Conservation (phyloP, 53 echinoderm and acorn worm genomes). For the Pentamera pediparva region DNA sequence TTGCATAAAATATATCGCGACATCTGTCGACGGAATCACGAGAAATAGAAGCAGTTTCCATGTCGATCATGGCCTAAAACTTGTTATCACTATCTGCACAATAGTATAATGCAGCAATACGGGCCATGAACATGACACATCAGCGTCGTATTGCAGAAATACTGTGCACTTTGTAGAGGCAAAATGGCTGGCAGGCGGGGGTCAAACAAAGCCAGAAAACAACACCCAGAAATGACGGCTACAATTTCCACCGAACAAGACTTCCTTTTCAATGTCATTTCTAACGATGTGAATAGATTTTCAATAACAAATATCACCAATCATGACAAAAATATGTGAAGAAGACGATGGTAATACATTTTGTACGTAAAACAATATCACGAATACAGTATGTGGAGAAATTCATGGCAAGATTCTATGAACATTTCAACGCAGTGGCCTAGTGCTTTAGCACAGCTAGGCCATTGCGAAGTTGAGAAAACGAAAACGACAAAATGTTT, state of each 20-base stretch:
- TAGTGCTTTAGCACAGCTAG: conserved; percentile 17
- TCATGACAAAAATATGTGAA: conserved; percentile 51
- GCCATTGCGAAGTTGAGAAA: conserved; percentile 17
- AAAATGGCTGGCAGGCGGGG: conserved; percentile 95
- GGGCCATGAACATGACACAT: neutral
- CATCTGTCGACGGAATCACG: neutral
- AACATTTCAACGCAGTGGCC: conserved; percentile 30
- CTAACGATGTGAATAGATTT: conserved; percentile 25
- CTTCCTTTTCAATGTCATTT: conserved; percentile 60
- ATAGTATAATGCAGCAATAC: neutral
- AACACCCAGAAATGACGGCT: conserved; percentile 90
- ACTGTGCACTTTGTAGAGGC: conserved; percentile 28
- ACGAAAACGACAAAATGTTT: neutral
- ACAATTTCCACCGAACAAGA: conserved; percentile 89
- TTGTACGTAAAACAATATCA: conserved; percentile 22
- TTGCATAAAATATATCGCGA: conserved; percentile 30
- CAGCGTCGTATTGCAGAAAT: neutral
- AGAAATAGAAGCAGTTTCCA: neutral
- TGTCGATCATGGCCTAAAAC: neutral
- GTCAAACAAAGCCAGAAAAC: conserved; percentile 99
- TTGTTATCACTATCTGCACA: neutral
- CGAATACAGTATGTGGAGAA: conserved; percentile 26
- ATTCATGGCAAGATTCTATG: conserved; percentile 30
- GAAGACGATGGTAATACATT: conserved; percentile 55
- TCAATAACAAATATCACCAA: conserved; percentile 34